Percentiles rank a stretch among this genome's conserved stretches.
Evolutionary conservation across 2,113 vertebrate species (phyloP).

Genomic region (Hepsetus odoe): DNA sequence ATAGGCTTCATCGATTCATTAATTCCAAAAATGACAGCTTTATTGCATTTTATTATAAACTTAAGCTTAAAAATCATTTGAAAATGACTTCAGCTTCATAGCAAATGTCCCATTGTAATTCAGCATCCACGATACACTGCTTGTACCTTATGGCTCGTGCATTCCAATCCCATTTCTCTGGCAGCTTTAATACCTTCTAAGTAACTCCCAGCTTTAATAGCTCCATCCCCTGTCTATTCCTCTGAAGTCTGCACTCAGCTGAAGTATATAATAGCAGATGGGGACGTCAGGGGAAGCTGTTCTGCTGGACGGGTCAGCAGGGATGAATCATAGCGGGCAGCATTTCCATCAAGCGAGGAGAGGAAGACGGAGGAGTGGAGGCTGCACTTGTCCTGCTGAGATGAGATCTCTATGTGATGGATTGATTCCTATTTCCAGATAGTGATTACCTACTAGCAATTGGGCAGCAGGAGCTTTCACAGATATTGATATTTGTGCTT

Average conservation of each 20-base stretch:
- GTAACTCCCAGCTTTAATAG: conserved; percentile 2
- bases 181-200: conserved; percentile 10
- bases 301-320: conserved; percentile 40
- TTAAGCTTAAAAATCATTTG: background rate
- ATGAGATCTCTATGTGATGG: conserved; percentile 60
- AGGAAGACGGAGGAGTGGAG: conserved; percentile 27
- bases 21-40: too few relatives aligned
- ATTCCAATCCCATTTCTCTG: background rate
- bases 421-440: conserved; percentile 44
- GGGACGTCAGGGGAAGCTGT: conserved; percentile 27
- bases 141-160: background rate
- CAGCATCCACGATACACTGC: background rate
- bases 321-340: conserved; percentile 53
- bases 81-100: conserved; percentile 3
- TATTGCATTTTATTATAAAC: too few relatives aligned
- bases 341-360: conserved; percentile 48
- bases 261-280: conserved; percentile 27
- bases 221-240: conserved; percentile 1
- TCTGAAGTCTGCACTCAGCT: conserved; percentile 22
- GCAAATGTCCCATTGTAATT: background rate
- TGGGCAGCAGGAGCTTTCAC: background rate
- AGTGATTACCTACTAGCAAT: conserved; percentile 41
- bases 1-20: too few relatives aligned
- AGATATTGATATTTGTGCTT: conserved; percentile 21
- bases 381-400: conserved; percentile 49